Evolutionary conservation across 2,888 invertebrate genomes (phyloP), one percentile per base, ranked within the genome.

Genomic region (Flexamia atlantica): DNA sequence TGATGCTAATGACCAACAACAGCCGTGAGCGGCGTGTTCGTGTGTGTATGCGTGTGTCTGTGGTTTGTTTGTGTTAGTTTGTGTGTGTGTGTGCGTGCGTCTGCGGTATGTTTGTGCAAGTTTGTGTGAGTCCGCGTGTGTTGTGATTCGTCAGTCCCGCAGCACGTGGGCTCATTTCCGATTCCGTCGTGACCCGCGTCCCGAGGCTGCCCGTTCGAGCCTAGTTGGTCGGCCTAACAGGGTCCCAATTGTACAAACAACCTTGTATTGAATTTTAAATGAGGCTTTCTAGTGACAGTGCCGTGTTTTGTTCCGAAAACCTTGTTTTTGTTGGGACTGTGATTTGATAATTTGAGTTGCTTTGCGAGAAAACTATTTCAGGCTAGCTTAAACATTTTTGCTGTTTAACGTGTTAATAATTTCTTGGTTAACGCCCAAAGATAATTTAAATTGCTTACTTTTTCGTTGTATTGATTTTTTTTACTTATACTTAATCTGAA

Each of bases 181-280:
- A 70, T 70, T 36, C 70, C 40, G 70, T 70, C 70, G 70, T 70
- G 70, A 70, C 70, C 36, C 70, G 20, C 7, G 28, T 30, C 64
- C 28, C 12, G 14, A 5, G 28, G 12, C 28, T 17, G 20, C 64
- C 64, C 30, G 64, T 64, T 28, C 30, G 64, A 14, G 64, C 30
- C 64, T 30, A 64, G 64, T 64, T 64, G 64, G 64, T 64, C 30
- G 64, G 64, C 20, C 64, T 64, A 64, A 64, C 64, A 64, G 64
- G 12, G 28, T 30, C 64, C 30, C 30, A 30, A 64, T 64, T 64
- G 64, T 64, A 64, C 64, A 64, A 64, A 64, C 64, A 64, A 64
- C 64, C 30, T 64, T 28, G 64, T 30, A 64, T 64, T 64, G 64
- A 64, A 64, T 64, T 64, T 64, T 14, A 53, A 57, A 64, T 64